These are phyloP conservation scores for Lottia scabra DNA, from an alignment of 2,888 invertebrate species.

Conservation along the genomic window DNA sequence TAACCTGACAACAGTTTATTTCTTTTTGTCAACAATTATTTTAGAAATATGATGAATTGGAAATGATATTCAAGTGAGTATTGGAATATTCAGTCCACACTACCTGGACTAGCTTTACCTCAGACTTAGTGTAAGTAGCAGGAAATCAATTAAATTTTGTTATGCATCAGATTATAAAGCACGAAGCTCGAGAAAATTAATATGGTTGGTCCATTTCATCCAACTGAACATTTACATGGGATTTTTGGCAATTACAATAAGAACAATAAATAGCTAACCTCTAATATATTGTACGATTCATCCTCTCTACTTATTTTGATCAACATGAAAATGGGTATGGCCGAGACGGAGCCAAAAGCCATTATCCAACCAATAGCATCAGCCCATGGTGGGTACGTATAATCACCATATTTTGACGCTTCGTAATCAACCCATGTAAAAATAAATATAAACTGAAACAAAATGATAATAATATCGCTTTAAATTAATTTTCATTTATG, in stretches of 20 bases:
- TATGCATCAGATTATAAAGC: no score
- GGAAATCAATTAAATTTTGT: no score
- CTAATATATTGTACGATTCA: conserved; percentile 34
- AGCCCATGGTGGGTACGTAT: conserved; percentile 61
- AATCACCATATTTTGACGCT: conserved; percentile 58
- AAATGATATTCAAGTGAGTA: no score
- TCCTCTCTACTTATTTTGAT: conserved; percentile 45
- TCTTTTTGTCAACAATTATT: no score
- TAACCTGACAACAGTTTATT: no score
- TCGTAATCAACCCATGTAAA: conserved; percentile 64
- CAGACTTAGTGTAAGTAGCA: no score
- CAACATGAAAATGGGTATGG: conserved; percentile 56
- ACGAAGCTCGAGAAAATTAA: no score
- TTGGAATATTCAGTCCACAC: no score
- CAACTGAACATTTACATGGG: not conserved
- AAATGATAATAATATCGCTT: not conserved
- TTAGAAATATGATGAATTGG: no score
- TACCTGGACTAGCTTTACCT: no score
- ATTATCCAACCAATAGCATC: conserved; percentile 64
- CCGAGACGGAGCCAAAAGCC: conserved; percentile 52
- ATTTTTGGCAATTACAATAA: not conserved
- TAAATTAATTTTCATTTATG: no score
- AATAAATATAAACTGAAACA: conserved; percentile 73
- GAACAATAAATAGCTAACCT: conserved; percentile 23
- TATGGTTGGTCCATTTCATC: no score